phyloP scores from a whole-genome alignment of 2,797 vertebrate species.

The Enteromius radiatus region DNA sequence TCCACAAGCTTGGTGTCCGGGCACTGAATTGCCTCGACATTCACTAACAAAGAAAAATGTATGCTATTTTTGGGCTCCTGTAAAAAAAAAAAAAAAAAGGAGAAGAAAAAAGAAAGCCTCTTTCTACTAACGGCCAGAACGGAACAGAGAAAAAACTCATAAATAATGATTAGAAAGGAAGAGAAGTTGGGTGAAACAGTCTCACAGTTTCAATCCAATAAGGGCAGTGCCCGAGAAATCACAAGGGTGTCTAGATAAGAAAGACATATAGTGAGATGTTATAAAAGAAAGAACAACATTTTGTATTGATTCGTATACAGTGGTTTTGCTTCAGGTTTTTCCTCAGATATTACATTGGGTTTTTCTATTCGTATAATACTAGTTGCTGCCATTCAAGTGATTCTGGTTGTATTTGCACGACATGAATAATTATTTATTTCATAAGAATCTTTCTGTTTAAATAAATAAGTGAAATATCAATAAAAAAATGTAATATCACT shows the following conservation, averaged over 20 bases:
- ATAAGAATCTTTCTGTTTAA: neutral
- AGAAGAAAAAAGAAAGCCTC: neutral
- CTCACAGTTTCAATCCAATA: conserved; percentile 37
- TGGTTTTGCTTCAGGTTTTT: neutral
- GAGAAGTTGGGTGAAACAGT: conserved; percentile 41
- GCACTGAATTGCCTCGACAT: conserved; percentile 55
- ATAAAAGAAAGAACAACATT: neutral
- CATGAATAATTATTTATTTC: neutral
- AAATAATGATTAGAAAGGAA: conserved; percentile 55
- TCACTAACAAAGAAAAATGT: conserved; percentile 61
- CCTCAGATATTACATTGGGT: neutral
- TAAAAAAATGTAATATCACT: no score
- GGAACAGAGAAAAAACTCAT: conserved; percentile 46
- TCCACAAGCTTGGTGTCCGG: conserved; percentile 39
- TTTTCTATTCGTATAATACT: neutral
- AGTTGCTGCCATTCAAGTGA: neutral
- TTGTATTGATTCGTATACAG: conserved; percentile 24
- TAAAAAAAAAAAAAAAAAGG: conserved; percentile 17
- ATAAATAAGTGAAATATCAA: no score
- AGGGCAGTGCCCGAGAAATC: conserved; percentile 37
- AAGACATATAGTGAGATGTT: neutral
- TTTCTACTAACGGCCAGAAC: conserved; percentile 38
- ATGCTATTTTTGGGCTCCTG: conserved; percentile 55
- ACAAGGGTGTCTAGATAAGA: conserved; percentile 12
- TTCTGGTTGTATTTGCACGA: neutral